A percentile compares a stretch with the other conserved stretches of the same genome.
These are phyloP conservation scores for Xyrichtys novacula DNA, from an alignment of 2,797 vertebrate species.

Conservation along the genomic window DNA sequence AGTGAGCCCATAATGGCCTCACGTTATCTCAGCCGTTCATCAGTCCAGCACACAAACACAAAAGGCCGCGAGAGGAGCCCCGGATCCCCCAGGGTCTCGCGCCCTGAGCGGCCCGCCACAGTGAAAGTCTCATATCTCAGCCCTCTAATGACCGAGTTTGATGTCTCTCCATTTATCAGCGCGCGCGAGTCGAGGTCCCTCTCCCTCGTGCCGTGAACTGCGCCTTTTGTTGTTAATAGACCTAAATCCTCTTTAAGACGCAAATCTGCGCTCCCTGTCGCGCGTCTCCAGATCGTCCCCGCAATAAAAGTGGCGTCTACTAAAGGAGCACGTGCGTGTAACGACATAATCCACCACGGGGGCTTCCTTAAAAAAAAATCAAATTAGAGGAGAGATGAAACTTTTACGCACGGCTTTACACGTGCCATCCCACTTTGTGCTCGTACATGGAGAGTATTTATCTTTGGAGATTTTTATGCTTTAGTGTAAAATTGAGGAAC, in stretches of 20 bases:
- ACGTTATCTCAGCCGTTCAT: conserved; percentile 73
- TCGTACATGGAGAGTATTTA: background rate
- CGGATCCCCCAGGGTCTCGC: conserved; percentile 76
- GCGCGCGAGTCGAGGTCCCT: conserved; percentile 61
- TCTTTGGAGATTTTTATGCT: conserved; percentile 15
- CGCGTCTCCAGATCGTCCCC: conserved; percentile 55
- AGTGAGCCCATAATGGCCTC: conserved; percentile 66
- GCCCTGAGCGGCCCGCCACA: conserved; percentile 77
- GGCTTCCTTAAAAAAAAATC: conserved; percentile 11
- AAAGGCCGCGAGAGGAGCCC: conserved; percentile 75
- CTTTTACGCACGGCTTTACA: conserved; percentile 24
- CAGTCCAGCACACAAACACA: conserved; percentile 74
- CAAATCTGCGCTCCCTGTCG: conserved; percentile 69
- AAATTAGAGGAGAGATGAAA: conserved; percentile 10
- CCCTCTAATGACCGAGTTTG: conserved; percentile 84
- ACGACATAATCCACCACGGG: conserved; percentile 46
- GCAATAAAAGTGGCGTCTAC: conserved; percentile 55
- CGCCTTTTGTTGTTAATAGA: conserved; percentile 80
- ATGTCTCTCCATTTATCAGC: conserved; percentile 84
- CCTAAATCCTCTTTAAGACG: conserved; percentile 80
- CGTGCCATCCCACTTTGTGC: background rate
- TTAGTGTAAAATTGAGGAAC: background rate
- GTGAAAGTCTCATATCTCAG: conserved; percentile 79
- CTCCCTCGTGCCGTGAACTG: conserved; percentile 71
- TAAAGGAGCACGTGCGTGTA: conserved; percentile 37